Evolutionary conservation across 2,888 invertebrate genomes (phyloP).

Genomic region (Drosophila ustulata): DNA sequence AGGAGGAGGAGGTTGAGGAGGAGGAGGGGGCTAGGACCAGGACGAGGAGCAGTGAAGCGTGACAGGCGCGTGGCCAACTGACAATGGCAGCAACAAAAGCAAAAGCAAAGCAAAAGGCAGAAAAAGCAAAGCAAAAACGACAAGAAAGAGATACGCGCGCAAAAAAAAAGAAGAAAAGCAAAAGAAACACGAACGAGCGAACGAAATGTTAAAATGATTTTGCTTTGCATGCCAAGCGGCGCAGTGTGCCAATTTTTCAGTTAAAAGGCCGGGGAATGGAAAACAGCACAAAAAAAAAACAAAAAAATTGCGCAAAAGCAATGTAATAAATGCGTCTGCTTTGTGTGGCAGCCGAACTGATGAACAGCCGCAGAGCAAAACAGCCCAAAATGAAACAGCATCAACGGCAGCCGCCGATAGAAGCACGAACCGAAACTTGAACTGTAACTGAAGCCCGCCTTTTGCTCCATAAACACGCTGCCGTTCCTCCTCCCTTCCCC

Average conservation of each 20-base stretch:
- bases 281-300: neutral
- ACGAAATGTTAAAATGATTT: conserved; percentile 61
- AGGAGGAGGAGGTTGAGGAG: neutral
- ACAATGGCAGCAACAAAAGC: conserved; percentile 67
- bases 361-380: conserved; percentile 70
- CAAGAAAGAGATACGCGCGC: conserved; percentile 15
- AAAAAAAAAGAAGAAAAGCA: conserved; percentile 1
- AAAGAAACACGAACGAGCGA: conserved; percentile 25
- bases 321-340: conserved; percentile 78
- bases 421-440: conserved; percentile 25
- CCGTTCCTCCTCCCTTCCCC: no score
- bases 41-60: conserved; percentile 61
- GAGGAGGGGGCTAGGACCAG: conserved; percentile 12
- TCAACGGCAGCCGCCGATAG: conserved; percentile 30
- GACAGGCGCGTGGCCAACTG: conserved; percentile 75
- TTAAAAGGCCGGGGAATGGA: conserved; percentile 61
- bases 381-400: conserved; percentile 32
- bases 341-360: conserved; percentile 54
- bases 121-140: conserved; percentile 18
- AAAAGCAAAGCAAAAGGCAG: conserved; percentile 40
- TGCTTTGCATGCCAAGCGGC: conserved; percentile 76
- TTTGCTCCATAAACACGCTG: conserved; percentile 57
- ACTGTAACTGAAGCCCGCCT: conserved; percentile 33
- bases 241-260: conserved; percentile 77
- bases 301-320: conserved; percentile 23